Evolutionary conservation across 2,797 vertebrate species (phyloP), one percentile per base, ranked within the genome.

Genomic region (Sebastes umbrosus): DNA sequence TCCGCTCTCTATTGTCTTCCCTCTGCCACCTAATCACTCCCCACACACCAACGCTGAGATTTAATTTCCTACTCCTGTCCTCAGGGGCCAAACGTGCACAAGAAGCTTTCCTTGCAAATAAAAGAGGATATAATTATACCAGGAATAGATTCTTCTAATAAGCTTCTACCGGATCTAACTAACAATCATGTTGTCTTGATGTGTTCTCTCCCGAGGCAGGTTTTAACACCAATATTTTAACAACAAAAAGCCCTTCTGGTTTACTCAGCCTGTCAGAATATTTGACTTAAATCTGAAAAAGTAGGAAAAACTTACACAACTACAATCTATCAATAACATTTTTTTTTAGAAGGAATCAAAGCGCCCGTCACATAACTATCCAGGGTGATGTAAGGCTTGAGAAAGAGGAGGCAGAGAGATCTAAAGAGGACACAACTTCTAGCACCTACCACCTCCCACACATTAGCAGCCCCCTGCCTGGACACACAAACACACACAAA

Each of bases 1-100:
- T 95, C 93, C 83, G 88, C 75, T 75, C 80, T 89, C 86, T 69
- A 90, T 94, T 94, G 93, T 94, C 72, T 82, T 88, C 66, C 60
- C 74, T 80, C 77, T 80, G 67, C 82, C 78, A 88, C 82, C 73
- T 88, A 80, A 91, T 90, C 83, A 82, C 75, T 79, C 80, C 70
- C 39, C 81, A 75, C 86, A 86, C 72, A 81, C 59, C 75, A 73
- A 84, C 82, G 64, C 81, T 22, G 31, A 80, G 60, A 86, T 90
- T 88, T 80, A 70, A 86, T 93, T 93, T 92, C 93, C 92, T 85
- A 59, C 84, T 79, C 46, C 65, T 69, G 73, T 90, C 87, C 76
- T 84, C 58, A 2, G 73, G 86, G 81, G 80, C 77, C 64, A 84
- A 80, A 92, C 70, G 24, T 71, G 36, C 70, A 75, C 59, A 65